phyloP scores from a whole-genome alignment of 92 coral and sea anemone genomes.

The Bergia sp. region DNA sequence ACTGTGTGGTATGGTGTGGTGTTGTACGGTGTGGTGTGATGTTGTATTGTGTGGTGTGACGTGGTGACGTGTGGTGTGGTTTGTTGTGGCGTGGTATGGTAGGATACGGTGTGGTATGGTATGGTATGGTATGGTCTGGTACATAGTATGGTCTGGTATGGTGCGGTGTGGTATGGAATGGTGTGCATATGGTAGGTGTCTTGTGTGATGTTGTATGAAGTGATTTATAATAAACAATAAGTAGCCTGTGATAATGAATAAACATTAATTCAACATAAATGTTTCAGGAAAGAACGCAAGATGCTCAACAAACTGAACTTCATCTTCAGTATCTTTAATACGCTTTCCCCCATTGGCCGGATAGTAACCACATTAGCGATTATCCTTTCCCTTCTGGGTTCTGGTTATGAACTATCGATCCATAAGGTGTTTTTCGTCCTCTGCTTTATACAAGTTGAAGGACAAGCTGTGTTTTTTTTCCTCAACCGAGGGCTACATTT shows the following conservation, averaged over 20 bases:
- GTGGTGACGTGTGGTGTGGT: no score
- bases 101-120: no score
- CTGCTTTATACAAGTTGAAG: not conserved
- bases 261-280: no score
- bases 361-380: not conserved
- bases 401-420: not conserved
- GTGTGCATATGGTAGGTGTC: no score
- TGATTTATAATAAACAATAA: no score
- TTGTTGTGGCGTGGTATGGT: no score
- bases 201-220: not conserved
- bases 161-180: no score
- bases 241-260: not conserved
- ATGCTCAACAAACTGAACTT: constrained; percentile 14
- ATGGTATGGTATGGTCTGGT: no score
- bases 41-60: no score
- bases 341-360: not conserved
- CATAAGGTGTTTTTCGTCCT: not conserved
- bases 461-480: not conserved
- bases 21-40: no score
- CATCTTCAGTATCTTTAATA: constrained; percentile 11
- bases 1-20: no score
- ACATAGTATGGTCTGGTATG: no score
- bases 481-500: constrained; percentile 3
- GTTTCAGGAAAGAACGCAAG: constrained; percentile 12
- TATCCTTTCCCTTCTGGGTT: not conserved